phyloP scores from a whole-genome alignment of 2,888 invertebrate species.

The Agonum fuliginosum region DNA sequence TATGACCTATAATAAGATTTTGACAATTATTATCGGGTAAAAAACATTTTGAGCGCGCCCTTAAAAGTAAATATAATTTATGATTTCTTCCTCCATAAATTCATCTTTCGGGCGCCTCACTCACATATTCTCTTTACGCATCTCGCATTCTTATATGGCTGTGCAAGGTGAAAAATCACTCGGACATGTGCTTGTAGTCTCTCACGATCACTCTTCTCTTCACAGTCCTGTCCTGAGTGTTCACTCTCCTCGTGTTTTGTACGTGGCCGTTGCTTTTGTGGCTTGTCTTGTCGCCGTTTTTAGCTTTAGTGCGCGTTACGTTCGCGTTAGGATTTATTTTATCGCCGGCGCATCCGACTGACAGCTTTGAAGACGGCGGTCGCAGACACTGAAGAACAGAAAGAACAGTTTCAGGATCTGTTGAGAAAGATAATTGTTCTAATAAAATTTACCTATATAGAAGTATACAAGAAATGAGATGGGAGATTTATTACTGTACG shows the following conservation, averaged over 20 bases:
- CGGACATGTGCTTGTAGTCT: conserved; percentile 24
- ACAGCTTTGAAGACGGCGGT: conserved; percentile 22
- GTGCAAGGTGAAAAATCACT: conserved; percentile 13
- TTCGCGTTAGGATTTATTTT: conserved; percentile 30
- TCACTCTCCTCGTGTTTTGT: background rate
- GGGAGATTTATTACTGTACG: background rate
- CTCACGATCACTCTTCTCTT: conserved; percentile 23
- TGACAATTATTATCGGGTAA: too few species aligned
- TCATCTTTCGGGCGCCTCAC: background rate
- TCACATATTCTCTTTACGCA: background rate
- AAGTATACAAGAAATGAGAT: background rate
- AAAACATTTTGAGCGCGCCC: too few species aligned
- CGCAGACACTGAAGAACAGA: background rate
- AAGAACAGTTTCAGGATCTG: background rate
- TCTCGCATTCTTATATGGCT: conserved; percentile 22
- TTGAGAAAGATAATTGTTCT: conserved; percentile 21
- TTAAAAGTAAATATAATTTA: too few species aligned
- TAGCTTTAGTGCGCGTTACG: conserved; percentile 1
- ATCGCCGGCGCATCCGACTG: conserved; percentile 4
- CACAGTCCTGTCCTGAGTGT: too few species aligned
- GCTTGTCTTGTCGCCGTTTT: conserved; percentile 3
- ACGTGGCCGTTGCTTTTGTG: too few species aligned
- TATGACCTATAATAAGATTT: too few species aligned
- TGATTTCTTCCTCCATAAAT: too few species aligned
- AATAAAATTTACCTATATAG: conserved; percentile 46